A percentile compares a stretch with the other conserved stretches of the same genome.
Evolutionary conservation across 2,113 vertebrate genomes (phyloP).

Genomic region (Vulpes ferrilata): DNA sequence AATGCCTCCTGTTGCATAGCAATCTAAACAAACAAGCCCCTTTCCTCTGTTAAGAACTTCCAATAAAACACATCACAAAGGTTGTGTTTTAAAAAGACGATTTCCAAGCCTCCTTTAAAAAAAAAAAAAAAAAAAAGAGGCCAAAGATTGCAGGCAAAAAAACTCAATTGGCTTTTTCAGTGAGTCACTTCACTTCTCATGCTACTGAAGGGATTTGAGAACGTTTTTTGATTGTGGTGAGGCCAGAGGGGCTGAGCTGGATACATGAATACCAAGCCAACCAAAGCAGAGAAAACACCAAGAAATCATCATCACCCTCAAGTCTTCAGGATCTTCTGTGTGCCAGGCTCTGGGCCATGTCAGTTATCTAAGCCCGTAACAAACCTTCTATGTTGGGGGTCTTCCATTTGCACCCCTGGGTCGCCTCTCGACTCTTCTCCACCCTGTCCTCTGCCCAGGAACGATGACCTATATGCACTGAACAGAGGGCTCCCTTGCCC

Average conservation of each 20-base stretch:
- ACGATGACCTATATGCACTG: not conserved
- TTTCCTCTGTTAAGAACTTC: conserved; percentile 64
- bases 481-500: not conserved
- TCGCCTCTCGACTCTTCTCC: not conserved
- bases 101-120: conserved; percentile 47
- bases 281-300: not conserved
- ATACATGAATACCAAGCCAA: not conserved
- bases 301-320: not conserved
- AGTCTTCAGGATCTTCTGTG: not conserved
- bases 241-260: not conserved
- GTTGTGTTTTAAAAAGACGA: conserved; percentile 64
- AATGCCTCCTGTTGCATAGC: conserved; percentile 75
- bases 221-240: not conserved
- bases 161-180: conserved; percentile 31
- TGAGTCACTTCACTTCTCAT: conserved; percentile 37
- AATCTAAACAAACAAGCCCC: conserved; percentile 77
- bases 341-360: not conserved
- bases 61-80: conserved; percentile 74
- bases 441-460: not conserved
- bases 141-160: conserved; percentile 39
- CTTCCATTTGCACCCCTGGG: not conserved
- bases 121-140: conserved; percentile 11
- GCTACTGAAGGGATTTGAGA: conserved; percentile 31
- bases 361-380: not conserved
- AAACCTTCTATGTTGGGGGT: not conserved